phyloP scores from a whole-genome alignment of 2,888 invertebrate genomes.

The Brenthis hecate region DNA sequence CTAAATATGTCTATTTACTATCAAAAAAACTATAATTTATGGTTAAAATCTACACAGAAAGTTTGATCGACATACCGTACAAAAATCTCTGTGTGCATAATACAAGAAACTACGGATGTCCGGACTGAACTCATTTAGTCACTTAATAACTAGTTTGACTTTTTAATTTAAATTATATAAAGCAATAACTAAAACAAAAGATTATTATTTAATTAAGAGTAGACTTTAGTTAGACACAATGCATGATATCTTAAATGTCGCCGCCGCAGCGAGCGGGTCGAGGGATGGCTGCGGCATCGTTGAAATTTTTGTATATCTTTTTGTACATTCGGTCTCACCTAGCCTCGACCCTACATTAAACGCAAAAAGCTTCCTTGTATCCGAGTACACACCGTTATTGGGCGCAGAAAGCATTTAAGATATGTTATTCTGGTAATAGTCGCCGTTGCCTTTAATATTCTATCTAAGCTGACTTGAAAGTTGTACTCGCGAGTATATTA shows the following conservation, averaged over 20 bases:
- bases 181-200: no score
- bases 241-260: constrained; percentile 2
- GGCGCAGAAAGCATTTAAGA: not conserved
- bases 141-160: no score
- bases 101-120: no score
- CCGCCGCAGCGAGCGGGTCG: not conserved
- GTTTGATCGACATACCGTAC: no score
- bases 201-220: not conserved
- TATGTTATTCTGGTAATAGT: not conserved
- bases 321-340: not conserved
- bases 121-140: no score
- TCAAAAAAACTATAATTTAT: no score
- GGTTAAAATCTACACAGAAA: no score
- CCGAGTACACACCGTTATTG: constrained; percentile 3
- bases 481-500: not conserved
- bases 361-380: constrained; percentile 2
- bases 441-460: not conserved
- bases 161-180: no score
- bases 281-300: not conserved
- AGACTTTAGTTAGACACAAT: not conserved
- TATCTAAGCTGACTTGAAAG: not conserved
- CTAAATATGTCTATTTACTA: no score
- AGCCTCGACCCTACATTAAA: constrained; percentile 1
- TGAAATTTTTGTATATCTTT: constrained; percentile 17
- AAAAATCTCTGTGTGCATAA: no score